Percentiles rank a stretch among this genome's conserved stretches.
Conservation (phyloP, 2,797 vertebrate species). For the Syngnathus acus region DNA sequence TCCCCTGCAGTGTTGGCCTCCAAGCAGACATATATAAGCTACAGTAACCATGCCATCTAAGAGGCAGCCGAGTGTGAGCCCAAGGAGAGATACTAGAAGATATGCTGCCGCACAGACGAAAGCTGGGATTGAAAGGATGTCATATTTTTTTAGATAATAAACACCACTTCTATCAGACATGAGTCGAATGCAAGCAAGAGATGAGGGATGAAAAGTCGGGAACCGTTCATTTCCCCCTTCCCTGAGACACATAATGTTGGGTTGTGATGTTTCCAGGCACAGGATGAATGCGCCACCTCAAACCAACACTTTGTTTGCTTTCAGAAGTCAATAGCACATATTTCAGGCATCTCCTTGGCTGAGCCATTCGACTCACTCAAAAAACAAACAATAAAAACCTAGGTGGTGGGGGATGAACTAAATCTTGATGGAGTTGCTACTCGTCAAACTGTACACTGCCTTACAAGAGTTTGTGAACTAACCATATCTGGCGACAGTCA, state of each 20-base stretch:
- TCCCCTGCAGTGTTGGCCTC: constrained; percentile 75
- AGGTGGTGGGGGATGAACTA: constrained; percentile 1
- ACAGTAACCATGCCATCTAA: constrained; percentile 95
- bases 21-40: constrained; percentile 95
- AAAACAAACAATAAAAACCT: constrained; percentile 19
- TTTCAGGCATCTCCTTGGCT: constrained; percentile 36
- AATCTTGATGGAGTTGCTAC: constrained; percentile 41
- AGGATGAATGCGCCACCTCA: constrained; percentile 38
- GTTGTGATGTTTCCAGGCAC: constrained; percentile 42
- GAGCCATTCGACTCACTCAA: constrained; percentile 38
- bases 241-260: constrained; percentile 22
- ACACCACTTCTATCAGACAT: constrained; percentile 33
- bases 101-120: constrained; percentile 42
- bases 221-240: constrained; percentile 52
- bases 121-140: constrained; percentile 52
- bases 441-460: constrained; percentile 58
- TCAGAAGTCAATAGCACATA: constrained; percentile 60
- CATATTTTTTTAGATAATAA: constrained; percentile 44
- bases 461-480: constrained; percentile 45
- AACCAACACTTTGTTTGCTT: constrained; percentile 45
- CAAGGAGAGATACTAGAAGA: constrained; percentile 27
- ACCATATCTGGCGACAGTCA: constrained; percentile 29
- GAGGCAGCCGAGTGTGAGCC: constrained; percentile 32
- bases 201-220: constrained; percentile 27
- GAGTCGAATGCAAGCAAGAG: constrained; percentile 22